Percentiles rank a stretch among this genome's conserved stretches.
Conservation (phyloP, 2,888 invertebrate species). For the Drosophila quasianomalipes region DNA sequence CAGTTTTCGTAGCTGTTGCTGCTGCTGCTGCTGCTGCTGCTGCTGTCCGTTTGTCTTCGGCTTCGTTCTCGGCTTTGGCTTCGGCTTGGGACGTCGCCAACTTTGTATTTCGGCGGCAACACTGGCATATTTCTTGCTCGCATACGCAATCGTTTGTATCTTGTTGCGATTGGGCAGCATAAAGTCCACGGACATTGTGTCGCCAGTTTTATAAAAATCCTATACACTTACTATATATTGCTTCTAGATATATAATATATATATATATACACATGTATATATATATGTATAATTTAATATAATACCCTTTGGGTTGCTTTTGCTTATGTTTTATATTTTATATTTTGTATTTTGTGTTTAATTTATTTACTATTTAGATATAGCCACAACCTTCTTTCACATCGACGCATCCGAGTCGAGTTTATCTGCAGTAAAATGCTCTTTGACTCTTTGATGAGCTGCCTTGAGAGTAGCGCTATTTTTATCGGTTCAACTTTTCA, state of each 20-base stretch:
- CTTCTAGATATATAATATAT: slow-evolving; percentile 1
- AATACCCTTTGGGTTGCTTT: slow-evolving; percentile 43
- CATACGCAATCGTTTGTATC: slow-evolving; percentile 78
- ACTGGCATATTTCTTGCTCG: slow-evolving; percentile 71
- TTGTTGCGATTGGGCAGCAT: slow-evolving; percentile 78
- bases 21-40: slow-evolving; percentile 15
- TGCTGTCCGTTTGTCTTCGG: slow-evolving; percentile 27
- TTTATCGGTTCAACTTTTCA: slow-evolving; percentile 30
- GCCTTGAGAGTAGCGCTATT: slow-evolving; percentile 77
- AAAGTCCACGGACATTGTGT: slow-evolving; percentile 82
- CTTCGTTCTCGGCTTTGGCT: slow-evolving; percentile 46
- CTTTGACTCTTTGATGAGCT: slow-evolving; percentile 77
- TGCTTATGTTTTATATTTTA: slow-evolving; percentile 20
- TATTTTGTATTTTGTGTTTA: slow-evolving; percentile 34
- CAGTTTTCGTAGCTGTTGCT: slow-evolving; percentile 50
- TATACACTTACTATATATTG: slow-evolving; percentile 4
- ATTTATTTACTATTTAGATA: slow-evolving; percentile 78
- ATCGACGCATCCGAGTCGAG: slow-evolving; percentile 62
- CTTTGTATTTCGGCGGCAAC: slow-evolving; percentile 63
- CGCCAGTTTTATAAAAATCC: slow-evolving; percentile 20
- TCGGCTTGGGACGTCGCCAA: slow-evolving; percentile 69
- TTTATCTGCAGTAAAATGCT: slow-evolving; percentile 71
- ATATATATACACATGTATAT: background rate
- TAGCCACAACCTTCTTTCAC: slow-evolving; percentile 81
- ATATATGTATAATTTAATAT: slow-evolving; percentile 2